phyloP scores from a whole-genome alignment of 2,797 vertebrate species.

The Siniperca undulata region DNA sequence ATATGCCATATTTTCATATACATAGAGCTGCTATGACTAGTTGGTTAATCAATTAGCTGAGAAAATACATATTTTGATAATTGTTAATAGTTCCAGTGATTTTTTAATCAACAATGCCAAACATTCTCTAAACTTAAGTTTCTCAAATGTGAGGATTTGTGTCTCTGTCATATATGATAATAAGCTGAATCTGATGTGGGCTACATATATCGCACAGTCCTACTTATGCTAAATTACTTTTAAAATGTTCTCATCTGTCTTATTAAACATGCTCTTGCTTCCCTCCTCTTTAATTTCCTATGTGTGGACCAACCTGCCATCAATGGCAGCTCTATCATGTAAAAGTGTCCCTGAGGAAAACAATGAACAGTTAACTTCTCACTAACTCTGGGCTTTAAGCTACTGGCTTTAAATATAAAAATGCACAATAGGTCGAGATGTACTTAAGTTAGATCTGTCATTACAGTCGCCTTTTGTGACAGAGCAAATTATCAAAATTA shows the following conservation, averaged over 20 bases:
- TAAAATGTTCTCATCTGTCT: too few relatives aligned
- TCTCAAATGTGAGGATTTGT: neutral
- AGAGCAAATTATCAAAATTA: neutral
- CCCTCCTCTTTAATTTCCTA: neutral
- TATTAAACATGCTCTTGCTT: neutral
- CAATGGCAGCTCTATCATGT: neutral
- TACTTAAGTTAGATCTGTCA: too few relatives aligned
- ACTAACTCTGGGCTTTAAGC: neutral
- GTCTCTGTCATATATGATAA: neutral
- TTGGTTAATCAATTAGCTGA: neutral
- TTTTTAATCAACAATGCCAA: neutral
- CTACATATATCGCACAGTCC: rapidly evolving
- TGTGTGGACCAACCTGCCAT: neutral
- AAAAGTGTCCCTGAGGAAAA: neutral
- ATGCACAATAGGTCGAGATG: neutral
- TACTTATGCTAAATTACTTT: neutral
- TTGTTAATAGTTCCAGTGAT: neutral
- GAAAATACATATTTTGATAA: neutral
- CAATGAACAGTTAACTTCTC: neutral
- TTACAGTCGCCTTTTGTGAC: neutral
- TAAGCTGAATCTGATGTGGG: neutral
- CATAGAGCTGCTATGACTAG: neutral
- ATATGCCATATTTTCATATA: neutral
- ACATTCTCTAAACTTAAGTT: neutral
- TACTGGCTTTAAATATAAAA: neutral